These are phyloP conservation scores for Podarcis cretensis DNA, from an alignment of 2,113 vertebrate genomes.

Conservation along the genomic window DNA sequence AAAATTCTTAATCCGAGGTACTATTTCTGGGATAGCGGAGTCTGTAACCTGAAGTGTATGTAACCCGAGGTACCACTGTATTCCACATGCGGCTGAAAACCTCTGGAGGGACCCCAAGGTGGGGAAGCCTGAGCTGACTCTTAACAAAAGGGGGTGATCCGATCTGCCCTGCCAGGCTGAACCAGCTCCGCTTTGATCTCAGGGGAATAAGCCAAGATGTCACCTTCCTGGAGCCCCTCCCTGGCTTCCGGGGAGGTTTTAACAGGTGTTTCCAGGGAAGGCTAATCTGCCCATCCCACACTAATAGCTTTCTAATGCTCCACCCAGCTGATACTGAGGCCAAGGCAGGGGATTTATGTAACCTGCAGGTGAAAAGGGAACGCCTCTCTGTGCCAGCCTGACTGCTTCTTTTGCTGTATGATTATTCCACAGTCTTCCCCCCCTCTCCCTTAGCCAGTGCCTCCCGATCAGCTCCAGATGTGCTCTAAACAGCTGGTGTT, in stretches of 20 bases:
- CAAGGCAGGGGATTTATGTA: not conserved
- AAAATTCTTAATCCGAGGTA: too few species aligned
- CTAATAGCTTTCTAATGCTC: not conserved
- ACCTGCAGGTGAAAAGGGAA: not conserved
- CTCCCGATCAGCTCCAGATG: not conserved
- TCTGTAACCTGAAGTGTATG: too few species aligned
- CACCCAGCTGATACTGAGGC: not conserved
- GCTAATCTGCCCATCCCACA: not conserved
- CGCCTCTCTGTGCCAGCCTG: not conserved
- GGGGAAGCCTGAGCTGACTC: too few species aligned
- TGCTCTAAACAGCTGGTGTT: not conserved
- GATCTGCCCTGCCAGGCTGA: not conserved
- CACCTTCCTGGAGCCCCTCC: not conserved
- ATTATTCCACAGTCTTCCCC: not conserved
- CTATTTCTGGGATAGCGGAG: too few species aligned
- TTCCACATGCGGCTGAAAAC: too few species aligned
- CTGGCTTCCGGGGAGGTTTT: not conserved
- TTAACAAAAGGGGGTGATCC: not conserved
- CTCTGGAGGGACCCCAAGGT: too few species aligned
- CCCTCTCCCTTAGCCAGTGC: not conserved
- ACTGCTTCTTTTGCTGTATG: not conserved
- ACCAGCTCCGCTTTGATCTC: not conserved
- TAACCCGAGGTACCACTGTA: too few species aligned
- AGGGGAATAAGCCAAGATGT: not conserved
- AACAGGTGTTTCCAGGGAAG: conserved; percentile 12